phyloP scores from a whole-genome alignment of 2,888 invertebrate species.

The Stenotaenia linearis region DNA sequence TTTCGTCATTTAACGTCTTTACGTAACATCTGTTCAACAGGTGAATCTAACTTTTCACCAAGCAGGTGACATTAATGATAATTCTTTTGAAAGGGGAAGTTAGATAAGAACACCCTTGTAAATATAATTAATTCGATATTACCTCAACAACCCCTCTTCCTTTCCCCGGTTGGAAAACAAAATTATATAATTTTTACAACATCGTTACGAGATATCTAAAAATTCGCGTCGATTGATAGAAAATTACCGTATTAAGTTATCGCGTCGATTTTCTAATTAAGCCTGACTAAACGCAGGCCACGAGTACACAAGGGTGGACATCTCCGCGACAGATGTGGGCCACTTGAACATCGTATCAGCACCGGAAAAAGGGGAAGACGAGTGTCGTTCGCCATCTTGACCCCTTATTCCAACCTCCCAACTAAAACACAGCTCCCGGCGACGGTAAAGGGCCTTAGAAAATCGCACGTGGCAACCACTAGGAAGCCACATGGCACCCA shows the following conservation, averaged over 20 bases:
- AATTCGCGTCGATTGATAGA: too few relatives aligned
- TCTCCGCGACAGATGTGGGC: background rate
- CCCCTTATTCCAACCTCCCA: background rate
- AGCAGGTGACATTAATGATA: constrained; percentile 26
- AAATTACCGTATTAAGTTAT: too few relatives aligned
- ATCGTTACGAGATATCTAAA: background rate
- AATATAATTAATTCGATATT: constrained; percentile 13
- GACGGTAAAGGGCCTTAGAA: constrained; percentile 19
- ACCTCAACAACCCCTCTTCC: background rate
- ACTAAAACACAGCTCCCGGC: constrained; percentile 24
- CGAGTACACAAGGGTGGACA: background rate
- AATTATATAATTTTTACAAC: background rate
- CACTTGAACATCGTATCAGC: background rate
- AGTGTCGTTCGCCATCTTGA: constrained; percentile 23
- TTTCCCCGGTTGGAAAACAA: background rate
- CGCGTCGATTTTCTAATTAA: background rate
- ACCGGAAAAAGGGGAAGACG: constrained; percentile 3
- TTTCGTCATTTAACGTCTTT: background rate
- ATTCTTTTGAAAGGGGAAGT: background rate
- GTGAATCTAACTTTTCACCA: constrained; percentile 7
- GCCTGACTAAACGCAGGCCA: background rate
- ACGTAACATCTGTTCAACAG: constrained; percentile 24
- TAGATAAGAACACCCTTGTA: constrained; percentile 17
- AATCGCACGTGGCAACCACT: constrained; percentile 26
- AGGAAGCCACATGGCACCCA: background rate